phyloP scores from a whole-genome alignment of 2,113 vertebrate genomes.

The Platichthys flesus region DNA sequence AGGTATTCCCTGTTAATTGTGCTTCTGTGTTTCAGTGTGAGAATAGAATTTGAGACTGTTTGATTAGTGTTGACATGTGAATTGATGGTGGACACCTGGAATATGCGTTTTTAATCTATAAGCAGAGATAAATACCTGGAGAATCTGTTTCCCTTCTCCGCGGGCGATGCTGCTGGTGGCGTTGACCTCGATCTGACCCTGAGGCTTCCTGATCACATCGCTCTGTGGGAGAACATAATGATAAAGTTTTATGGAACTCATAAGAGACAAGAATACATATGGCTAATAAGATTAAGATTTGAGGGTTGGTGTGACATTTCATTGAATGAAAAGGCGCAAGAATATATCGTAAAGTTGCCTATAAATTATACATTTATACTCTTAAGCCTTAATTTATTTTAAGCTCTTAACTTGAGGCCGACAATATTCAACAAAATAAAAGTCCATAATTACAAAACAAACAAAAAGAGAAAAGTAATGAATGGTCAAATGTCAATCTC shows the following conservation, averaged over 20 bases:
- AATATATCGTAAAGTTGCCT: neutral
- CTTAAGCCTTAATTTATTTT: too few species aligned
- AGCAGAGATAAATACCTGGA: slow-evolving; percentile 85
- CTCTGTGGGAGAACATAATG: slow-evolving; percentile 80
- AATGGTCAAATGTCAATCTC: slow-evolving; percentile 65
- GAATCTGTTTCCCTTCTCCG: slow-evolving; percentile 94
- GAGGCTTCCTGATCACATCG: slow-evolving; percentile 95
- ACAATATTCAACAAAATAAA: neutral
- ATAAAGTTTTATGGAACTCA: neutral
- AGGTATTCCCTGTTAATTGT: too few species aligned
- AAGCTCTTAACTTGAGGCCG: too few species aligned
- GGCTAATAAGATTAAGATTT: neutral
- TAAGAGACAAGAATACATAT: neutral
- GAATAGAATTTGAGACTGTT: neutral
- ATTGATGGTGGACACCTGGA: neutral
- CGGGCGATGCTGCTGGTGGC: slow-evolving; percentile 90
- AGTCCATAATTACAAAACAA: neutral
- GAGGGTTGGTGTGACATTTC: too few species aligned
- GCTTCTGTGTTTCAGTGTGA: neutral
- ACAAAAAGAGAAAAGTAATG: neutral
- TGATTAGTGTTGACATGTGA: neutral
- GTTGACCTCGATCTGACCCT: slow-evolving; percentile 95
- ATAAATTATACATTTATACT: neutral
- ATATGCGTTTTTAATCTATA: neutral
- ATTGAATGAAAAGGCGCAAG: too few species aligned